Evolutionary conservation across 2,113 vertebrate genomes (phyloP).

Genomic region (Charadrius vociferus): DNA sequence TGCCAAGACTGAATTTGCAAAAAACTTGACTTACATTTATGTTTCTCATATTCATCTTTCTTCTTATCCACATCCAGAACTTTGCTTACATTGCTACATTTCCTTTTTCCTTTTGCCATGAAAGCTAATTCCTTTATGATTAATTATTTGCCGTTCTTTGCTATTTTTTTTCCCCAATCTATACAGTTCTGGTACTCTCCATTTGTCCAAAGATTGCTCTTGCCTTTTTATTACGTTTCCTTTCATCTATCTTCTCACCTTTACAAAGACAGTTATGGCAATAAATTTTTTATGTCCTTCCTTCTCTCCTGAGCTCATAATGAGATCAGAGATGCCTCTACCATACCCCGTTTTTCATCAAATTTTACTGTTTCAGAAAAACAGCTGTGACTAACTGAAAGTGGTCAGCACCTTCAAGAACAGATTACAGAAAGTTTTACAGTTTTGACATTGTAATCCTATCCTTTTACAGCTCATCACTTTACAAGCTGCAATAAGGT

Average conservation of each 20-base stretch:
- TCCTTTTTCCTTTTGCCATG: not conserved
- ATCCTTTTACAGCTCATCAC: not conserved
- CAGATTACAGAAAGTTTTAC: not conserved
- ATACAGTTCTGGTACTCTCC: not conserved
- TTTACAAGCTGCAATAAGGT: not conserved
- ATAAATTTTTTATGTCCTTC: conserved; percentile 19
- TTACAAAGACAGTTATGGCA: not conserved
- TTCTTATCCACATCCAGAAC: not conserved
- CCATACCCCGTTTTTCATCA: not conserved
- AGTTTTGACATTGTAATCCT: not conserved
- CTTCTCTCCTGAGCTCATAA: not conserved
- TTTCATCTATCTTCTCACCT: conserved; percentile 33
- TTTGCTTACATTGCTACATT: not conserved
- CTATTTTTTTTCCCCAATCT: not conserved
- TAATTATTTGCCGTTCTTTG: not conserved
- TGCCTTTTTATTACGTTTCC: not conserved
- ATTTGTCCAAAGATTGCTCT: not conserved
- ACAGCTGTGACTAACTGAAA: not conserved
- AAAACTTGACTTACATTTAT: not conserved
- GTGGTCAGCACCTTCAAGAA: not conserved
- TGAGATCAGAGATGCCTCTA: not conserved
- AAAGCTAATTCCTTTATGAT: not conserved
- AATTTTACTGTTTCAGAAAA: conserved; percentile 23
- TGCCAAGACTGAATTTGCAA: not conserved
- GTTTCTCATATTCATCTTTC: not conserved